Evolutionary conservation across 2,113 vertebrate species (phyloP), one percentile per base, ranked within the genome.

Genomic region (Sphyrna mokarran): DNA sequence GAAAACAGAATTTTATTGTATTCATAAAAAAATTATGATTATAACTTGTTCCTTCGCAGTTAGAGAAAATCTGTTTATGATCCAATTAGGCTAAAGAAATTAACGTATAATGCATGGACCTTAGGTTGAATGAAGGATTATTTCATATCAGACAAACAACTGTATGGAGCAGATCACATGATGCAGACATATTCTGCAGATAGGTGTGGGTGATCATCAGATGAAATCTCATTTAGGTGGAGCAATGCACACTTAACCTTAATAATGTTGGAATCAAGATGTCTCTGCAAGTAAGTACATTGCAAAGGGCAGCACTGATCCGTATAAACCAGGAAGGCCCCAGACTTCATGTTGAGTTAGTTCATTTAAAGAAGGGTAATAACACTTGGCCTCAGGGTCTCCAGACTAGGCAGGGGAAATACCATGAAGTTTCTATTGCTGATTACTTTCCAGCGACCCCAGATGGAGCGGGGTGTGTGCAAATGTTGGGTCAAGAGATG

Each of bases 221-320:
- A 93, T 93, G 61, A 22, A n/a, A 93, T 93, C 33, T 93, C 23
- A 63, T 93, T 93, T 66, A n/a, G 16, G n/a, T 40, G n/a, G 89
- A 93, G 37, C 61, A 66, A 93, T 93, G 61, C 37, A 68, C 33
- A 22, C 89, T 93, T 66, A 37, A 40, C 58, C 18, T 37, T 40
- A 93, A 66, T 93, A 40, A 37, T 93, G 58, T 63, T 66, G 61
- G n/a, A 33, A 7, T 63, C 29, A 58, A 66, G 16, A 66, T 93
- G 89, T 1, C 33, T 8, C 18, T 22, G 89, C 37, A 37, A 66
- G 33, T 93, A 93, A n/a, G 37, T 18, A 23, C 61, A 93, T 93
- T 93, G 61, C 89, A 66, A 22, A 66, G 33, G 6, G 61, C 58
- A 37, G 29, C 89, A 66, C 18, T 66, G 29, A 66, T n/a, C n/a